These are phyloP conservation scores for Deroplatys truncata DNA, from an alignment of 2,888 invertebrate genomes.

Conservation along the genomic window DNA sequence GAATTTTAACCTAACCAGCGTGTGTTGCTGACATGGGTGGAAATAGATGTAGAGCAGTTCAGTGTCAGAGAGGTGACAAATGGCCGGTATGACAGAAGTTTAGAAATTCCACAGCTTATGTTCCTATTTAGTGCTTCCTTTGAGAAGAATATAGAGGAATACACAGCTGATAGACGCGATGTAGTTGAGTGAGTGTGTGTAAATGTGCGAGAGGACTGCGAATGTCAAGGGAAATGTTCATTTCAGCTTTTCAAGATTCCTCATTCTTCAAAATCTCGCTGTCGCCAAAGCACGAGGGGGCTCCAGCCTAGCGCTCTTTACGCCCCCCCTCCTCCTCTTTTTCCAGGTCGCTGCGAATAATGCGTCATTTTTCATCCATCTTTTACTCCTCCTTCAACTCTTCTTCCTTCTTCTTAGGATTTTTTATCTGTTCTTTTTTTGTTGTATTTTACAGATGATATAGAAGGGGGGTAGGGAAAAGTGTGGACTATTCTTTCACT, in stretches of 20 bases:
- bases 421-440: background rate
- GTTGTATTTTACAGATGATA: constrained; percentile 8
- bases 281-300: background rate
- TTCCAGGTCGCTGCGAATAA: constrained; percentile 25
- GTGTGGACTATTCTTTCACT: constrained; percentile 12
- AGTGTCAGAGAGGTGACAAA: background rate
- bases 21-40: no score
- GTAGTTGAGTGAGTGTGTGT: background rate
- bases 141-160: background rate
- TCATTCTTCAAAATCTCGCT: constrained; percentile 23
- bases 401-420: constrained; percentile 9
- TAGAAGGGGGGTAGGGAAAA: background rate
- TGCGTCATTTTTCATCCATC: constrained; percentile 31
- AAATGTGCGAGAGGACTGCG: background rate
- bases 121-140: background rate
- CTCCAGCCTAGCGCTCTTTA: background rate
- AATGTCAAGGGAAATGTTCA: constrained; percentile 25
- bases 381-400: constrained; percentile 21
- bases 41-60: background rate
- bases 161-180: background rate
- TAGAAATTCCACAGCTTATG: background rate
- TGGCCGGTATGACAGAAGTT: background rate
- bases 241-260: constrained; percentile 25
- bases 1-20: no score
- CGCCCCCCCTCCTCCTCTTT: constrained; percentile 10